Conservation (phyloP, 2,113 vertebrate genomes). For the Tamias sibiricus region DNA sequence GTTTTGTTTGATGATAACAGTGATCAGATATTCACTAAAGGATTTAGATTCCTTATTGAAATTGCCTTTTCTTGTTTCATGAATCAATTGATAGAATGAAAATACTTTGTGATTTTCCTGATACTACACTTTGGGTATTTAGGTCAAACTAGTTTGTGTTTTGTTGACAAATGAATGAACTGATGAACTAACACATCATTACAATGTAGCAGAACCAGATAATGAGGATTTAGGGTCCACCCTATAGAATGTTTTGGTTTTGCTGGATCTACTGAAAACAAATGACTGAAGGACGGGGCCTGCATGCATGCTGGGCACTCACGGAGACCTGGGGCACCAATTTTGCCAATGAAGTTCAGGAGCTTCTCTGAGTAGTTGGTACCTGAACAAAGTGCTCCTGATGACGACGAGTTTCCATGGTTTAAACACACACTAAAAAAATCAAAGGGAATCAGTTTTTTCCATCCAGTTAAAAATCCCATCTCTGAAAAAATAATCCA, state of each 20-base stretch:
- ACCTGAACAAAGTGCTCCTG: not conserved
- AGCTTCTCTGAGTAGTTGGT: too few species aligned
- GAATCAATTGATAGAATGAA: not conserved
- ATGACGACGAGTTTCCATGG: not conserved
- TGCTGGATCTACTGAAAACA: not conserved
- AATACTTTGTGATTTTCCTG: not conserved
- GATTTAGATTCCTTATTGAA: conserved; percentile 1
- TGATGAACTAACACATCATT: not conserved
- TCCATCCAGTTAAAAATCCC: not conserved
- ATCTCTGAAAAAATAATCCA: not conserved
- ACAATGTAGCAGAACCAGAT: not conserved
- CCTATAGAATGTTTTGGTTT: not conserved
- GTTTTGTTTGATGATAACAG: not conserved
- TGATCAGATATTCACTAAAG: not conserved
- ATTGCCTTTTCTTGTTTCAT: not conserved
- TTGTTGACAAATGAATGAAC: not conserved
- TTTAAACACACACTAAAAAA: not conserved
- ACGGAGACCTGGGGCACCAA: rapidly evolving
- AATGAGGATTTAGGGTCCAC: not conserved
- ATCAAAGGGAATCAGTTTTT: not conserved
- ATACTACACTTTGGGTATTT: not conserved
- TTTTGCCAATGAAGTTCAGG: not conserved
- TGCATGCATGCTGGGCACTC: rapidly evolving
- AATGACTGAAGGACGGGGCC: not conserved
- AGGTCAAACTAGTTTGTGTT: not conserved